Conservation (phyloP, 2,888 invertebrate genomes). For the Diploptera punctata region DNA sequence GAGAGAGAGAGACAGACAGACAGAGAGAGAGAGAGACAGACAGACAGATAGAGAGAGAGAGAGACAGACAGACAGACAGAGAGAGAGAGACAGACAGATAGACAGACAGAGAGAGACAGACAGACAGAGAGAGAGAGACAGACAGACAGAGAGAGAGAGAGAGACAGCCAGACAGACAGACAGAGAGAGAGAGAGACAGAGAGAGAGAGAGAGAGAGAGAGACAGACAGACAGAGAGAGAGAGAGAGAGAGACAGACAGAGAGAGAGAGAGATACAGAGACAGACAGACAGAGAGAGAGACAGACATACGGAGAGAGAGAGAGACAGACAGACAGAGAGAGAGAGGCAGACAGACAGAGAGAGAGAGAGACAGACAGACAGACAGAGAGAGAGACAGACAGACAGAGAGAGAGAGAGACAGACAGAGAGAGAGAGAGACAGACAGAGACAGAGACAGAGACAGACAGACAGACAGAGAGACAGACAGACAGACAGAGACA, state of each 20-base stretch:
- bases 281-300: no score
- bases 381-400: neutral
- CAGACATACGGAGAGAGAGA: no score
- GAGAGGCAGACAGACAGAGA: neutral
- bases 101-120: neutral
- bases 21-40: neutral
- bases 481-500: neutral
- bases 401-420: neutral
- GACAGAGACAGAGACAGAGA: neutral
- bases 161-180: neutral
- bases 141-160: neutral
- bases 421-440: neutral
- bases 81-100: neutral
- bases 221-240: neutral
- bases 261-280: no score
- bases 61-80: neutral
- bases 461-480: neutral
- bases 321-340: no score
- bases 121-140: neutral
- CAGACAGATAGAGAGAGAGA: no score
- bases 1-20: neutral
- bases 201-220: neutral
- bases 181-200: neutral
- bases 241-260: neutral
- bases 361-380: neutral